Conservation (phyloP, 2,888 invertebrate genomes). For the Chrysolina americana region DNA sequence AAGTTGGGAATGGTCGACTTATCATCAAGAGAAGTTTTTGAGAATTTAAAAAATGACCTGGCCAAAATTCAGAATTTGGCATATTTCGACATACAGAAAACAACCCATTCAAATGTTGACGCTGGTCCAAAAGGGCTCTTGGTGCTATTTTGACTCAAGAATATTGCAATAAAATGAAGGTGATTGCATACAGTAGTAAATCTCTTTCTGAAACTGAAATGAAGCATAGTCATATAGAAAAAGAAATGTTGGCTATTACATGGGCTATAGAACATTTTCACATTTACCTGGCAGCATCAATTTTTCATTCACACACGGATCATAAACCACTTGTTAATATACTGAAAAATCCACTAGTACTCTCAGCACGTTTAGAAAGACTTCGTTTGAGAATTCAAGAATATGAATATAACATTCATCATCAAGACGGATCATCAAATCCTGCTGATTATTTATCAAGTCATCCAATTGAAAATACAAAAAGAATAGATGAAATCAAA, state of each 20-base stretch:
- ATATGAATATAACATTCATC: background rate
- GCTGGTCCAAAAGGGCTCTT: slow-evolving; percentile 39
- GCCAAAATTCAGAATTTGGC: slow-evolving; percentile 10
- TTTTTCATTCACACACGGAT: background rate
- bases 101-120: slow-evolving; percentile 37
- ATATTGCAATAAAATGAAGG: too few relatives aligned
- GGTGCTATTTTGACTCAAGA: slow-evolving; percentile 23
- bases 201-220: background rate
- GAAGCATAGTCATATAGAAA: background rate
- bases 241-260: background rate
- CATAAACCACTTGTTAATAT: background rate
- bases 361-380: background rate
- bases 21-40: too few relatives aligned
- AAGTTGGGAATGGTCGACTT: too few relatives aligned
- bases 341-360: background rate
- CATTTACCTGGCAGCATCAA: background rate
- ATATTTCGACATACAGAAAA: slow-evolving; percentile 36
- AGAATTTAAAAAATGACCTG: background rate
- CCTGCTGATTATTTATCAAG: background rate
- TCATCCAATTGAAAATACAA: background rate
- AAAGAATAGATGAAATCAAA: too few relatives aligned
- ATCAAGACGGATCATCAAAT: background rate
- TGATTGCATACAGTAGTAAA: background rate
- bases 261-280: background rate
- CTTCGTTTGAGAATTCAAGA: background rate